These are phyloP conservation scores for Phyllotis vaccarum DNA, from an alignment of 2,797 vertebrate genomes.

Conservation along the genomic window DNA sequence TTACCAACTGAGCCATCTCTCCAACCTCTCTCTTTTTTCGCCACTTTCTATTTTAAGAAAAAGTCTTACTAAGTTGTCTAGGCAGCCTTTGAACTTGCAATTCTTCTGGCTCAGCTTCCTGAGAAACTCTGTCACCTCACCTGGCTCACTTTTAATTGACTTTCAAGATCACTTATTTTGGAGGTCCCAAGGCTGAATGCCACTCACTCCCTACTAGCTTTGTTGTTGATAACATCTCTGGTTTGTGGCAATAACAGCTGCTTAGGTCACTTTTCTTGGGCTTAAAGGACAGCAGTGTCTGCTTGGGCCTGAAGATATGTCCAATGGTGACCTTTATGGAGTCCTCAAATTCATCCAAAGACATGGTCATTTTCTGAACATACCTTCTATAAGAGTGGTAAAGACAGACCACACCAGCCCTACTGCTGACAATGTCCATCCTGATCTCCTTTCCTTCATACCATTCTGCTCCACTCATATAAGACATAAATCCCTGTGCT, in stretches of 20 bases:
- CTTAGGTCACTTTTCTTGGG: not conserved
- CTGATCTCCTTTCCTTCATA: not conserved
- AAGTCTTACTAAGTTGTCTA: not conserved
- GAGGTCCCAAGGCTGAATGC: not conserved
- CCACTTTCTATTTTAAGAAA: not conserved
- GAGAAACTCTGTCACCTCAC: not conserved
- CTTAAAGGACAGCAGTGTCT: not conserved
- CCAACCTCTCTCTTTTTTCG: not conserved
- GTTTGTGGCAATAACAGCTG: not conserved
- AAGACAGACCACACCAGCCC: not conserved
- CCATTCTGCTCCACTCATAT: not conserved
- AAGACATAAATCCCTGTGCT: not conserved
- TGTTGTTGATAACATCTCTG: not conserved
- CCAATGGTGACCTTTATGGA: not conserved
- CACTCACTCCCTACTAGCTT: not conserved
- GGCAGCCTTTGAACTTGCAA: not conserved
- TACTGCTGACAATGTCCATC: no score
- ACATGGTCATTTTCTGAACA: not conserved
- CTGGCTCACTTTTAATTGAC: not conserved
- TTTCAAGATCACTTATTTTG: not conserved
- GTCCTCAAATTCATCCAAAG: not conserved
- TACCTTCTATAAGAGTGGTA: not conserved
- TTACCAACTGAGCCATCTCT: not conserved
- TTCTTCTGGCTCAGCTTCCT: not conserved
- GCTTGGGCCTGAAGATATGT: not conserved